Conservation (phyloP, 2,797 vertebrate species). For the Phyllotis vaccarum region DNA sequence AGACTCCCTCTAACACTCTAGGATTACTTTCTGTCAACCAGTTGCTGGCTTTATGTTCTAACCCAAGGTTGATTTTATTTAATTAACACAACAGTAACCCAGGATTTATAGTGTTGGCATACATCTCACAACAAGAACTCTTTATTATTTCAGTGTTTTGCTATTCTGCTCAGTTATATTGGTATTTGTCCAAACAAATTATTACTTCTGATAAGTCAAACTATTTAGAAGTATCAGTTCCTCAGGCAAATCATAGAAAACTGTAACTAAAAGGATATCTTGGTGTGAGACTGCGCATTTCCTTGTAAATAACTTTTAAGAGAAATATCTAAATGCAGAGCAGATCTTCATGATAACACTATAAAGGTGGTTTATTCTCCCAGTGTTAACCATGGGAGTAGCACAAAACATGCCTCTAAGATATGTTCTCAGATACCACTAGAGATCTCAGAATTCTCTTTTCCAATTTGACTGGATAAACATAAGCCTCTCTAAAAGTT, state of each 20-base stretch:
- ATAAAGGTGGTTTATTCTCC: background rate
- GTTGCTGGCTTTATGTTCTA: background rate
- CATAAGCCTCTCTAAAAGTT: background rate
- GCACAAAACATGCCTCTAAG: conserved; percentile 9
- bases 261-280: conserved; percentile 33
- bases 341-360: background rate
- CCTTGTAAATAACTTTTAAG: background rate
- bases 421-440: background rate
- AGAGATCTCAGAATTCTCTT: background rate
- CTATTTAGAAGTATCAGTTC: background rate
- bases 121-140: background rate
- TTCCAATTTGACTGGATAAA: background rate
- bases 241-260: background rate
- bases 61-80: background rate
- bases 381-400: background rate
- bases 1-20: background rate
- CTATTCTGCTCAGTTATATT: background rate
- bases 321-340: conserved; percentile 41
- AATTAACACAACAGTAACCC: background rate
- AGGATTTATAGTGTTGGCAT: background rate
- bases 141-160: background rate
- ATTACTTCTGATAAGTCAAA: background rate
- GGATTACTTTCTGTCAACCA: background rate
- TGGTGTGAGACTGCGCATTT: background rate
- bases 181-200: background rate